A percentile compares a stretch with the other conserved stretches of the same genome.
Conservation (phyloP, 2,888 invertebrate species). For the Allolobophora icterica region DNA sequence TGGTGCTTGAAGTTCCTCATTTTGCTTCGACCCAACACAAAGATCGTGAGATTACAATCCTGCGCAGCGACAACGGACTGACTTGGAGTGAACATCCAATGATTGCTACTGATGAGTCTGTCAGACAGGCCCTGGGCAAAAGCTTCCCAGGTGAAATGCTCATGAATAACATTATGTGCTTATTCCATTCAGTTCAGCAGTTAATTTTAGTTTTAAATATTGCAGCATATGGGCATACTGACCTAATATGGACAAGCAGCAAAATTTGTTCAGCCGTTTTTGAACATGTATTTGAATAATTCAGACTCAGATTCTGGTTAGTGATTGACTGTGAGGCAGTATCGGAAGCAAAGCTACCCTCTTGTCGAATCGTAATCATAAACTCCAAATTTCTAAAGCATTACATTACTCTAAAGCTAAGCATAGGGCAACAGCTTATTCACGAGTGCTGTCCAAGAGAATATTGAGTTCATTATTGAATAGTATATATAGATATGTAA, state of each 20-base stretch:
- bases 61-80: constrained; percentile 97
- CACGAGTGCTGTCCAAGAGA: too few species aligned
- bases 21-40: constrained; percentile 94
- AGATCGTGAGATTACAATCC: constrained; percentile 95
- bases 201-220: not conserved
- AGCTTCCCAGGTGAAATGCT: constrained; percentile 66
- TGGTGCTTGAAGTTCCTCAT: constrained; percentile 93
- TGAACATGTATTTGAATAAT: too few species aligned
- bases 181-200: not conserved
- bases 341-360: too few species aligned
- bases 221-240: not conserved
- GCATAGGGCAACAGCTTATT: too few species aligned
- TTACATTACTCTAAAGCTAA: too few species aligned
- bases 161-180: not conserved
- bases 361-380: too few species aligned
- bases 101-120: constrained; percentile 91
- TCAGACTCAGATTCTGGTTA: too few species aligned
- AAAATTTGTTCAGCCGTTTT: too few species aligned
- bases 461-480: too few species aligned
- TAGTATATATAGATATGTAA: too few species aligned
- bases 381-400: too few species aligned
- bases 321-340: too few species aligned
- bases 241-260: not conserved
- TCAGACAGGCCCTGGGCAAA: constrained; percentile 89
- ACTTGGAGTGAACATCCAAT: constrained; percentile 95